Evolutionary conservation across 1,140 invertebrate species (phyloP), one percentile per base, ranked within the genome.

Genomic region (Ridgeia piscesae): DNA sequence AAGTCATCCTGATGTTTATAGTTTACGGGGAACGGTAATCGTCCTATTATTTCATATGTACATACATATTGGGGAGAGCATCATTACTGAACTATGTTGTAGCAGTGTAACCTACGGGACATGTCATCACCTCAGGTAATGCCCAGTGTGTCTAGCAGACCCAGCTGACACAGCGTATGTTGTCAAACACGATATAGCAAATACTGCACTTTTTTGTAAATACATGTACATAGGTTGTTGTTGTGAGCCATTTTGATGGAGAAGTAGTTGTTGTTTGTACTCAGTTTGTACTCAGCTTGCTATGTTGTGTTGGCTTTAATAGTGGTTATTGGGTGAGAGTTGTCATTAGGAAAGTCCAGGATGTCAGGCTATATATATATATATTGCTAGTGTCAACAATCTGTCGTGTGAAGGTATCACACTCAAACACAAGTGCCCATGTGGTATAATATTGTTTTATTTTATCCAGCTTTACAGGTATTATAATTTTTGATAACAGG

Each of bases 391-490:
- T 77, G 58, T 77, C 58, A 77, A 77, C 27, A 77, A 77, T 77
- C 27, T 77, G 58, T 50, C 21, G 48, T 50, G 48, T 50, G 8
- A 21, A 50, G 8, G 48, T 11, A 50, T 50, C 8, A 50, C 21
- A 21, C 48, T 50, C 48, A 50, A 21, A 77, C 6, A 77, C 58
- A 77, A 21, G 58, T 77, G 58, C 58, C 58, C 8, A 50, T 77
- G 58, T 77, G 11, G 27, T 77, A 77, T 77, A 77, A 42, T 21
- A 27, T 31, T 77, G 58, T 77, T 77, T 77, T 77, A 77, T 77
- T 77, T 77, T 77, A 77, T 77, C 58, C 58, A 77, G 58, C 58
- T 77, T 77, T 77, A 77, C 58, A 77, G 27, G 58, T 77, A 77
- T 77, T 77, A 77, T 77, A 77, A 8, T 31, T 77, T 77, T 77